Evolutionary conservation across 2,113 vertebrate species (phyloP).

Genomic region (Callochromis pleurospilus): DNA sequence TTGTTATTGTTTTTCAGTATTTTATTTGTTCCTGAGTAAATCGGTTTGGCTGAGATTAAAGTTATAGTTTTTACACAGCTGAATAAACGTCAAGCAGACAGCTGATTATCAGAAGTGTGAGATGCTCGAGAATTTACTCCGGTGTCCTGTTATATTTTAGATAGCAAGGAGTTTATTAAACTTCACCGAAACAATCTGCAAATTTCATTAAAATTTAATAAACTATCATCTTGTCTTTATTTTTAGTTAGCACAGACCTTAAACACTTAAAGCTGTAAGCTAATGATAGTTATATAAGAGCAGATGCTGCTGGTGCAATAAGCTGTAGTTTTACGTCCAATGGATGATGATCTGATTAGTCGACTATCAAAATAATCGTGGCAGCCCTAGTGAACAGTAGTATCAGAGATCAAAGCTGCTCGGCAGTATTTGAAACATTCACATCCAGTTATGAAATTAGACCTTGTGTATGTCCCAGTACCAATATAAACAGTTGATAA

Average conservation of each 20-base stretch:
- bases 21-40: too few species aligned
- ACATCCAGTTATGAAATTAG: not conserved
- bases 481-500: too few species aligned
- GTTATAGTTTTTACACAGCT: too few species aligned
- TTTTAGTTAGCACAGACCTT: too few species aligned
- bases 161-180: not conserved
- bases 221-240: too few species aligned
- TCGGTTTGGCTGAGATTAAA: too few species aligned
- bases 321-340: fast-evolving
- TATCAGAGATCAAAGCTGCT: not conserved
- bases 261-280: too few species aligned
- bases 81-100: not conserved
- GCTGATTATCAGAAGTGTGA: not conserved
- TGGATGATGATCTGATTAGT: not conserved
- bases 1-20: too few species aligned
- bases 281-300: too few species aligned
- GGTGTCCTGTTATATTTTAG: not conserved
- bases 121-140: not conserved
- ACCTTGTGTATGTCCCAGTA: fast-evolving
- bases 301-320: not conserved
- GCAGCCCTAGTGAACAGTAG: fast-evolving
- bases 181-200: fast-evolving
- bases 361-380: fast-evolving
- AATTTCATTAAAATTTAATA: fast-evolving
- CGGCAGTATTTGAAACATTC: not conserved